Base-by-base conservation (phyloP, 2,797 vertebrate species). In the Sorex maritimensis region DNA sequence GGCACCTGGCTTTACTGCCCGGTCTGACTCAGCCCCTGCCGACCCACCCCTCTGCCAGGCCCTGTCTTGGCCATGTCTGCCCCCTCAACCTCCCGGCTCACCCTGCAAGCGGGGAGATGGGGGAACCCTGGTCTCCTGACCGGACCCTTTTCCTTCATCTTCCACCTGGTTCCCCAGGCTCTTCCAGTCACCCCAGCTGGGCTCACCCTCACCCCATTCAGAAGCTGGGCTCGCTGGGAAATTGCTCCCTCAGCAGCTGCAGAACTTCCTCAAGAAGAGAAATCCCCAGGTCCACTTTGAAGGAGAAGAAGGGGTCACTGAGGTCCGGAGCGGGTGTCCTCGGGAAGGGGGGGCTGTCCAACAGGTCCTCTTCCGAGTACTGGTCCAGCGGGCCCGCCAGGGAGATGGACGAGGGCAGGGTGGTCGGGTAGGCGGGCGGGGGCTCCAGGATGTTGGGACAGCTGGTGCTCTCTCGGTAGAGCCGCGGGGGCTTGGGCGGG, bases 251-350 rank as follows among this genome's bases (percentile, higher is more conserved):
- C 98, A 99, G 99, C 95, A 99, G 99, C 97, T 98, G 98, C 82
- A 99, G 98, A 95, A 99, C 98, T 58, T 99, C 99, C 83, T 99
- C 99, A 2, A 99, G 98, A 88, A 99, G 99, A 0, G 99, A 99
- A 13, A 99, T 98, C 74, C 99, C 99, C 96, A 99, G 96, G 98
- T 99, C 99, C 41, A 99, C 98, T 96, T 98, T 98, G 97, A 99
- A 99, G 86, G 99, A 98, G 95, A 99, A 98, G 89, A 98, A 96
- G 92, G 96, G 98, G 30, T 98, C 98, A 0, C 90, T 94, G 94
- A 95, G 97, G 94, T 97, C 97, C 0, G 84, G 81, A 5, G 86
- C 58, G 15, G 49, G 95, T 74, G 89, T 98, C 96, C 52, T 88
- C 65, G 87, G 97, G 97, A 81, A 90, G 92, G 91, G 72, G 23